Evolutionary conservation across 2,113 vertebrate genomes (phyloP).

Genomic region (Ammospiza nelsoni): DNA sequence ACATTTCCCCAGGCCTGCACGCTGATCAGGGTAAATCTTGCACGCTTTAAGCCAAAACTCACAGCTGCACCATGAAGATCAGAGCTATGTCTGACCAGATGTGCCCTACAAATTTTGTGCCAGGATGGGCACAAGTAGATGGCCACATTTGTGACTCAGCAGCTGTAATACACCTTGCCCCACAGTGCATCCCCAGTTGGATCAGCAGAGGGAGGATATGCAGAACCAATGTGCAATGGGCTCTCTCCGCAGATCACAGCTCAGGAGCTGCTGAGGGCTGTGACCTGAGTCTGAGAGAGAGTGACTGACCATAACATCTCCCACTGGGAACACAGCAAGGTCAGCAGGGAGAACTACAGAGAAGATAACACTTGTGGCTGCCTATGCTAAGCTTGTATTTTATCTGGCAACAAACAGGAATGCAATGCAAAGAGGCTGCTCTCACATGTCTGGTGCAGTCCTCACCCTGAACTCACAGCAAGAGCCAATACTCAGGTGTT

Average conservation of each 20-base stretch:
- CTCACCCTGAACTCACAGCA: background rate
- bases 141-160: background rate
- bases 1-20: rapidly evolving
- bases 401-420: background rate
- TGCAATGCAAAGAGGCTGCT: background rate
- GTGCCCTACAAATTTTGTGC: background rate
- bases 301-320: background rate
- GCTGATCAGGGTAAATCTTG: background rate
- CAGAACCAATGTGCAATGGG: background rate
- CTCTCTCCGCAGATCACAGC: background rate
- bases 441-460: background rate
- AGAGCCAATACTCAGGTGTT: background rate
- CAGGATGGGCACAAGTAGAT: background rate
- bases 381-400: background rate
- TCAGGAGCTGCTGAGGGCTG: background rate
- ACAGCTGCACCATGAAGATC: rapidly evolving
- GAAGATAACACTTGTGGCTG: background rate
- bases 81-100: background rate
- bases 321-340: background rate
- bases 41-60: background rate
- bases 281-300: background rate
- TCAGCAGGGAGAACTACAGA: background rate
- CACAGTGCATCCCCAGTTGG: rapidly evolving
- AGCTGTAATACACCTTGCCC: rapidly evolving
- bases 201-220: background rate